These are phyloP conservation scores for Hypothenemus hampei DNA, from an alignment of 1,140 invertebrate genomes.

Conservation along the genomic window DNA sequence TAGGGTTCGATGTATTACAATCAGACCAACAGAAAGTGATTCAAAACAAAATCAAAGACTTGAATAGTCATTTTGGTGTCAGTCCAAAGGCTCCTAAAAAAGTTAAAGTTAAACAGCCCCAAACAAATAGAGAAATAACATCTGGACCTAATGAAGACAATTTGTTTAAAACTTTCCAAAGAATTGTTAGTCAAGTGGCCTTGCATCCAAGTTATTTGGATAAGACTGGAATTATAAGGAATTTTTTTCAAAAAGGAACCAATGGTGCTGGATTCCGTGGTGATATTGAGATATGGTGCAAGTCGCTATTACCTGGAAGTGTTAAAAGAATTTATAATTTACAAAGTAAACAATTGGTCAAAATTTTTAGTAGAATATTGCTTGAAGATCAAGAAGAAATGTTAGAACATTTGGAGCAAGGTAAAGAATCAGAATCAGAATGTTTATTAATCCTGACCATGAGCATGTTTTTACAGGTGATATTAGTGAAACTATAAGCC, in stretches of 20 bases:
- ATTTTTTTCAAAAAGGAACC: constrained; percentile 64
- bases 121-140: not conserved
- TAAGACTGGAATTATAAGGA: constrained; percentile 72
- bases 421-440: constrained; percentile 3
- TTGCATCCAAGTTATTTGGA: constrained; percentile 72
- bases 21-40: constrained; percentile 65
- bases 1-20: constrained; percentile 65
- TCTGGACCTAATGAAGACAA: constrained; percentile 7
- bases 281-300: constrained; percentile 76
- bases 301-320: constrained; percentile 76
- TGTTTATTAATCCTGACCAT: not conserved
- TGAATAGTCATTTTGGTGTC: constrained; percentile 43
- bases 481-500: constrained; percentile 79
- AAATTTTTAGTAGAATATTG: constrained; percentile 82
- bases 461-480: constrained; percentile 51
- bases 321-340: constrained; percentile 85
- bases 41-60: constrained; percentile 55
- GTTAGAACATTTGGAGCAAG: constrained; percentile 80
- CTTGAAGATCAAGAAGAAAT: constrained; percentile 69
- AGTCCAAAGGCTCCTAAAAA: constrained; percentile 46
- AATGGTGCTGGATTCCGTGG: constrained; percentile 67
- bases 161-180: constrained; percentile 68
- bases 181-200: constrained; percentile 67
- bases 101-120: constrained; percentile 30
- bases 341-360: constrained; percentile 86